Percentiles rank a stretch among this genome's conserved stretches.
Evolutionary conservation across 2,888 invertebrate species (phyloP).

Genomic region (Plagodis dolabraria): DNA sequence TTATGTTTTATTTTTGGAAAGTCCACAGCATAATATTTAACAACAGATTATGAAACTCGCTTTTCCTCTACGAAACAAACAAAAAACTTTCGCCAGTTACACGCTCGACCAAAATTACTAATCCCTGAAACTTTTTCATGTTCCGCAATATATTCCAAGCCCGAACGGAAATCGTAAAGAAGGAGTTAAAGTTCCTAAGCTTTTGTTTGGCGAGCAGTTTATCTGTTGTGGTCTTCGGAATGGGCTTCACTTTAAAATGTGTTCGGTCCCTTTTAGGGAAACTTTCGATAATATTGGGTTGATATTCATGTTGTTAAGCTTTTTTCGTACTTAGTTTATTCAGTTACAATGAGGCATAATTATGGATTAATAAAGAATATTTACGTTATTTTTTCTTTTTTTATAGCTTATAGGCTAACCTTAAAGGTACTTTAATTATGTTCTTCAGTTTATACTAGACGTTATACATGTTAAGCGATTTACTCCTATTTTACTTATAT

Average conservation of each 20-base stretch:
- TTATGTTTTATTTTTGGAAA: no score
- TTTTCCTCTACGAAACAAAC: conserved; percentile 9
- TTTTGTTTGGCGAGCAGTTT: conserved; percentile 31
- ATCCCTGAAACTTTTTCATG: conserved; percentile 23
- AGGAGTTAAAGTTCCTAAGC: conserved; percentile 18
- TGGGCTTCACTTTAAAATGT: conserved; percentile 15
- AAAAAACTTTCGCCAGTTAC: conserved; percentile 4
- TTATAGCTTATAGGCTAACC: no score
- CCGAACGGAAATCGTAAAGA: conserved; percentile 25
- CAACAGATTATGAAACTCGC: background rate
- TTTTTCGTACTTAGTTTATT: no score
- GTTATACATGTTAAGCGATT: no score
- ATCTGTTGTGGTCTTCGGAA: conserved; percentile 19
- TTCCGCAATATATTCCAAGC: conserved; percentile 31
- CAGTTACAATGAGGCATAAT: no score
- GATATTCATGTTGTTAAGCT: no score
- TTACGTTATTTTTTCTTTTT: no score
- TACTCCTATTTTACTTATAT: no score
- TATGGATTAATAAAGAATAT: no score
- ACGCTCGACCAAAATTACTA: conserved; percentile 19
- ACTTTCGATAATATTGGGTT: no score
- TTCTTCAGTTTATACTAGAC: no score
- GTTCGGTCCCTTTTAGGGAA: conserved; percentile 12
- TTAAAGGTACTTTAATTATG: no score
- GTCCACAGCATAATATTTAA: background rate